Evolutionary conservation across 2,888 invertebrate genomes (phyloP), one percentile per base, ranked within the genome.

Genomic region (Siphlonurus alternatus): DNA sequence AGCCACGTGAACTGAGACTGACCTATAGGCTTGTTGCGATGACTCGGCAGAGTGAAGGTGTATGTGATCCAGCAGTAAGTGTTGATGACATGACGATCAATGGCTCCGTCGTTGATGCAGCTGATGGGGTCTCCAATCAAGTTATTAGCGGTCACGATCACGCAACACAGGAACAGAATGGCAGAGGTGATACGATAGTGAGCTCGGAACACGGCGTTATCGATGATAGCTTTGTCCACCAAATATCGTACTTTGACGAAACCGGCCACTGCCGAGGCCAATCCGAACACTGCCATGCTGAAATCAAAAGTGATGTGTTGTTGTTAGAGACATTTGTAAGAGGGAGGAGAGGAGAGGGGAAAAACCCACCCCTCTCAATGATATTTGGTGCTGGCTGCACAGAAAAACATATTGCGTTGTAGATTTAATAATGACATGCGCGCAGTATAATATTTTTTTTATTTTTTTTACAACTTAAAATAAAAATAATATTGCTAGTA

Each of bases 51-150:
- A 18, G 91, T 90, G 75, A 89, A 93, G 2, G 92, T 92, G 75
- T 88, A 89, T 62, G 90, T 91, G 70, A 92, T 89, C 93, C 93
- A 93, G 78, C 93, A 93, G 74, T 82, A 93, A 1, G 91, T 93
- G 76, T 93, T 92, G 69, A 93, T 83, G 66, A 93, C 90, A 74
- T 91, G 89, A 63, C 81, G 82, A 0, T 89, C 88, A 56, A 91
- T 81, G 0, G 86, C 86, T 60, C 87, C 86, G 71, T 90, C 90
- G 71, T 86, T 85, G 71, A 93, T 88, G 76, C 93, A 93, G 69
- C 87, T 85, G 73, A 93, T 93, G 51, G 93, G 92, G 71, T 92
- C 89, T 75, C 93, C 93, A 76, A 93, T 91, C 70, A 93, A 82
- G 78, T 90, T 91, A 77, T 91, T 92, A 69, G 91, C 91, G 25